Base-by-base conservation (phyloP, 2,113 vertebrate species). In the Cranoglanis bouderius region DNA sequence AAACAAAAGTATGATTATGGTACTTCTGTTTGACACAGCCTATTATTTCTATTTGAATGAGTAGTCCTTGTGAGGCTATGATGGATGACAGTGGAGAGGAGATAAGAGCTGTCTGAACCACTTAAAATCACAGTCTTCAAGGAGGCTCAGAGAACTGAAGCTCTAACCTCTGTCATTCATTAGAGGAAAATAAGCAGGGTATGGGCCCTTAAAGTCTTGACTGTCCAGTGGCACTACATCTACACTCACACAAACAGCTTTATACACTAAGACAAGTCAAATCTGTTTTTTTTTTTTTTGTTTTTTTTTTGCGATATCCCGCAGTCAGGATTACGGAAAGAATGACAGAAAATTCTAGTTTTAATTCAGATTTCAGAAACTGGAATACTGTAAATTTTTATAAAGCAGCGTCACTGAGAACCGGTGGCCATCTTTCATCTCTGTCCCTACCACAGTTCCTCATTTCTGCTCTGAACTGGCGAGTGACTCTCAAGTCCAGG, bases 11-110 rank as follows among this genome's bases (percentile, higher is more conserved):
- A 88, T 88, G 77, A 84, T 86, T 87, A 72, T 51, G n/a, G 55
- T 84, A 32, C 91, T 91, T 88, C 65, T 88, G 46, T 80, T 85
- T 86, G 82, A 72, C 89, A 72, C 67, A 43, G 82, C 74, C n/a
- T 82, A 70, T 89, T 85, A 86, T 86, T 90, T 70, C 70, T 57
- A 88, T 91, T 87, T 88, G 86, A 90, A 88, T 77, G 87, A 89
- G 78, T 82, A 51, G 72, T 67, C 87, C 87, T 80, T 88, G 81
- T 83, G 67, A 65, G 85, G 35, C 63, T 78, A 38, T 88, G 81
- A 82, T 43, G 72, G 81, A 87, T 65, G 77, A 84, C 75, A 67
- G 84, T 53, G 57, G 80, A 88, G 77, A 88, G 81, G 46, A 67
- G 82, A 85, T 87, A 85, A 90, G 87, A 81, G 81, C 84, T 87